phyloP scores from a whole-genome alignment of 2,888 invertebrate genomes.

The Meliscaeva auricollis region DNA sequence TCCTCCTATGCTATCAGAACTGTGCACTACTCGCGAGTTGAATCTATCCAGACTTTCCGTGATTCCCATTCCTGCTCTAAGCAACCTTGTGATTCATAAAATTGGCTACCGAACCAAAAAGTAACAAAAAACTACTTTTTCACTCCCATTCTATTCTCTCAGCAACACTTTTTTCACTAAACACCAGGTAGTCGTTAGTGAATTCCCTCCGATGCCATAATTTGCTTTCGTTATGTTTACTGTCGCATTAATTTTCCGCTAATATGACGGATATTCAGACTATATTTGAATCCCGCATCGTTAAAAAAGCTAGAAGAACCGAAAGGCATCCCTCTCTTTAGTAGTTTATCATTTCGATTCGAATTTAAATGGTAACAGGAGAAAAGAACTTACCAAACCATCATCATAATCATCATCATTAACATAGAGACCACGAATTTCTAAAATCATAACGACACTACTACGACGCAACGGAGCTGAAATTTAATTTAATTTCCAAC shows the following conservation, averaged over 20 bases:
- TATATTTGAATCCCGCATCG: background rate
- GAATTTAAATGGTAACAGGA: conserved; percentile 5
- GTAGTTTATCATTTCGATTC: conserved; percentile 29
- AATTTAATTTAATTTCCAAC: conserved; percentile 69
- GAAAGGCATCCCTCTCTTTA: background rate
- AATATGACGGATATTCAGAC: background rate
- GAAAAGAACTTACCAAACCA: conserved; percentile 7
- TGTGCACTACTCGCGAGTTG: no score
- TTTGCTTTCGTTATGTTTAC: background rate
- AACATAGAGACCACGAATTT: conserved; percentile 22
- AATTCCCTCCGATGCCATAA: background rate
- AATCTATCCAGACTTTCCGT: no score
- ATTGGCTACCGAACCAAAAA: no score
- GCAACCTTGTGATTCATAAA: no score
- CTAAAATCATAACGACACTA: conserved; percentile 58
- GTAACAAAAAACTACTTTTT: background rate
- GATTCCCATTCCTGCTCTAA: no score
- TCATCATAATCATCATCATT: background rate
- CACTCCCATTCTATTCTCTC: background rate
- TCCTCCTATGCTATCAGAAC: no score
- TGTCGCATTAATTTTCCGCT: background rate
- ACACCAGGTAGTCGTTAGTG: background rate
- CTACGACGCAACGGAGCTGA: conserved; percentile 40
- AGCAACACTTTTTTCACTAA: background rate
- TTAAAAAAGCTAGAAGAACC: no score